A percentile compares a stretch with the other conserved stretches of the same genome.
Evolutionary conservation across 2,888 invertebrate genomes (phyloP).

Genomic region (Lepetodrilus schrolli): DNA sequence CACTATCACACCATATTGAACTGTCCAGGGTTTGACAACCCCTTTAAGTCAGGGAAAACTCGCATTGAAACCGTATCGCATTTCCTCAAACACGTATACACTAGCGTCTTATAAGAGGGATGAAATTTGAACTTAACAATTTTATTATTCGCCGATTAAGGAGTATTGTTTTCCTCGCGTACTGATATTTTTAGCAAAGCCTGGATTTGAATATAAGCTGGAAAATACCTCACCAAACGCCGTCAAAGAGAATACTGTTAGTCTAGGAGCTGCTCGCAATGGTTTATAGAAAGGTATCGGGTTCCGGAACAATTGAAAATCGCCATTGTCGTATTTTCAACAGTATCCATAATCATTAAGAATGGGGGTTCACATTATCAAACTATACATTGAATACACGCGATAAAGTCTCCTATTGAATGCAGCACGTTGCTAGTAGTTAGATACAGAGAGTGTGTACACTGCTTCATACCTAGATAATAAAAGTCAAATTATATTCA

Average conservation of each 20-base stretch:
- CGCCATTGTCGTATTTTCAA: conserved; percentile 18
- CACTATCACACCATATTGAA: no score
- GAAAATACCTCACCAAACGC: background rate
- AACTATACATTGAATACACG: no score
- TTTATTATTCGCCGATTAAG: background rate
- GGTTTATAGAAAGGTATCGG: conserved; percentile 4
- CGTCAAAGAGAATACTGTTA: background rate
- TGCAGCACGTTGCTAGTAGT: no score
- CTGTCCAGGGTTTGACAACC: background rate
- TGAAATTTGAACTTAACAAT: background rate
- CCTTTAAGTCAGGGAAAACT: background rate
- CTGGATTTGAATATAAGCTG: background rate
- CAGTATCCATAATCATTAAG: background rate
- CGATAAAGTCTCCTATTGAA: no score
- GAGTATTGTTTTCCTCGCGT: background rate
- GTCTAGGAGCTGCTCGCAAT: background rate
- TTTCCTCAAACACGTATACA: conserved; percentile 3
- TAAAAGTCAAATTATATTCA: no score
- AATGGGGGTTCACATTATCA: no score
- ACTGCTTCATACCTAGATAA: no score
- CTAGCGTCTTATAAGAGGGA: background rate
- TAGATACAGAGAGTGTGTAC: no score
- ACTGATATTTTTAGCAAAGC: background rate
- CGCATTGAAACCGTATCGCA: background rate
- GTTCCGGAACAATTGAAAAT: conserved; percentile 24